phyloP scores from a whole-genome alignment of 2,888 invertebrate species.

The Machimus atricapillus region DNA sequence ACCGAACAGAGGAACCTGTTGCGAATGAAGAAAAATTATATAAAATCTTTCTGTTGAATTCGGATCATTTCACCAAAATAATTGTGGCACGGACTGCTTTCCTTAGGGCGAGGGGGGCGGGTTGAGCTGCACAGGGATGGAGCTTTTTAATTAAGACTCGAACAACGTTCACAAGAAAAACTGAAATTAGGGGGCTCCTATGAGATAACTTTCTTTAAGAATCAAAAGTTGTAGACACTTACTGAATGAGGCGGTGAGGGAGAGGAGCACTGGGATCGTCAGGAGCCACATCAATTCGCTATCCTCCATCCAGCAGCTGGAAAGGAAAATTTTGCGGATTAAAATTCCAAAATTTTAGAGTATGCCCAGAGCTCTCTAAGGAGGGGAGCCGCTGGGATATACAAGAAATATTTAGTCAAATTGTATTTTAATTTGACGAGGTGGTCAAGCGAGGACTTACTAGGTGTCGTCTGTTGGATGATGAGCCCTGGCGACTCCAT shows the following conservation, averaged over 20 bases:
- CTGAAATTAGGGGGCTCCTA: constrained; percentile 54
- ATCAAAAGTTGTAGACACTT: constrained; percentile 49
- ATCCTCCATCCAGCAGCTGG: constrained; percentile 74
- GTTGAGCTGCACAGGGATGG: constrained; percentile 69
- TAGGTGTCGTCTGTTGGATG: constrained; percentile 65
- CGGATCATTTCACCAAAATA: constrained; percentile 65
- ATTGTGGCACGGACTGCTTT: constrained; percentile 76
- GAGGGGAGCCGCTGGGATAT: neutral
- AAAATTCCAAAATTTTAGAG: neutral
- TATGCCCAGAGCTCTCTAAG: neutral
- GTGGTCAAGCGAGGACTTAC: constrained; percentile 60
- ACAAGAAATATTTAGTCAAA: neutral
- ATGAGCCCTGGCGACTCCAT: constrained; percentile 59
- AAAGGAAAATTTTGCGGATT: constrained; percentile 43
- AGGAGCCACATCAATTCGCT: constrained; percentile 71
- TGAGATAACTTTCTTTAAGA: neutral
- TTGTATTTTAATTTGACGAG: neutral
- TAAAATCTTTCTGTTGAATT: neutral
- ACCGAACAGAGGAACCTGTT: constrained; percentile 75
- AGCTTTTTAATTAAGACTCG: constrained; percentile 71
- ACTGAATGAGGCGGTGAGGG: constrained; percentile 69
- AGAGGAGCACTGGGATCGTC: constrained; percentile 68
- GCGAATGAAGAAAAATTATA: neutral
- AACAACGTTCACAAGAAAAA: constrained; percentile 73
- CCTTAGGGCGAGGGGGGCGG: constrained; percentile 67